Evolutionary conservation across 2,888 invertebrate genomes (phyloP).

Genomic region (Micoletzkya japonica): DNA sequence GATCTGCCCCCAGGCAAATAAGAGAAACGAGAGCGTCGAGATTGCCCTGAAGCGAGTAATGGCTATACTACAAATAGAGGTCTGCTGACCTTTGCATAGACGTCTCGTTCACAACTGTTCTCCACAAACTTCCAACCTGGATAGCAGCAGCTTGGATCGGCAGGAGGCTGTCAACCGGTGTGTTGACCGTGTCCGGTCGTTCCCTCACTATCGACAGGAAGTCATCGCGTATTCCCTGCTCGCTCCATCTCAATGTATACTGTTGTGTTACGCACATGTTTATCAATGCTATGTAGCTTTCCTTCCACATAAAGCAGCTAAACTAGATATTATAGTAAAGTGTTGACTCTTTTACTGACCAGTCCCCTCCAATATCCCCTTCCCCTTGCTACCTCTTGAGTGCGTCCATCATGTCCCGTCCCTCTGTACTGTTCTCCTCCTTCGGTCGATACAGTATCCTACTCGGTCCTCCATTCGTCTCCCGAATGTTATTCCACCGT

Average conservation of each 20-base stretch:
- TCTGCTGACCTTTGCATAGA: background rate
- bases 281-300: no score
- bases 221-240: background rate
- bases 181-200: constrained; percentile 9
- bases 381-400: background rate
- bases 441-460: constrained; percentile 11
- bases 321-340: no score
- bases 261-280: no score
- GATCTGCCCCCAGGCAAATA: constrained; percentile 19
- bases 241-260: constrained; percentile 19
- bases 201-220: constrained; percentile 3
- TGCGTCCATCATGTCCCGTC: constrained; percentile 18
- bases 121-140: background rate
- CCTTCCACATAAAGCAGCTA: no score
- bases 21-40: constrained; percentile 20
- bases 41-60: constrained; percentile 21
- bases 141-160: constrained; percentile 27
- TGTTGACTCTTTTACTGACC: background rate
- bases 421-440: constrained; percentile 14
- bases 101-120: background rate
- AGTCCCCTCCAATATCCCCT: background rate
- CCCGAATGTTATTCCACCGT: background rate
- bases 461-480: constrained; percentile 6
- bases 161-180: constrained; percentile 8
- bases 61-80: background rate